A percentile compares a stretch with the other conserved stretches of the same genome.
Evolutionary conservation across 2,888 invertebrate genomes (phyloP).

Genomic region (Andrena bicolor): DNA sequence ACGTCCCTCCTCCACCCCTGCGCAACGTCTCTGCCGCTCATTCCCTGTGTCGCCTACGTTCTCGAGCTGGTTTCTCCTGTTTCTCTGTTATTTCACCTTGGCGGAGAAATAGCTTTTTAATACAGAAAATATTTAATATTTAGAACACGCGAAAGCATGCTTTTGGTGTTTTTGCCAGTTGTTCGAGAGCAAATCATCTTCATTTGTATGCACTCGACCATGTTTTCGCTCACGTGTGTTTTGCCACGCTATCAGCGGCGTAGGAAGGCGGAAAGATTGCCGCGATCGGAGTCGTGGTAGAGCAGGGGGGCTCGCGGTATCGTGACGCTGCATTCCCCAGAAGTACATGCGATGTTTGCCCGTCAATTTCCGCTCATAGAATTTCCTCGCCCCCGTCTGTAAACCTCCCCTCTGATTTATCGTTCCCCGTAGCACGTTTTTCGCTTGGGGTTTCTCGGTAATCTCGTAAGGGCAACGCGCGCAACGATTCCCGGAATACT

Average conservation of each 20-base stretch:
- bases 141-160: not conserved
- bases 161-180: not conserved
- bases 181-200: conserved; percentile 21
- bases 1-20: not conserved
- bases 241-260: conserved; percentile 47
- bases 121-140: too few relatives aligned
- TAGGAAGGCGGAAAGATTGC: conserved; percentile 4
- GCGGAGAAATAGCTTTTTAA: too few relatives aligned
- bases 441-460: conserved; percentile 14
- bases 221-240: conserved; percentile 35
- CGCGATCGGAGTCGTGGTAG: not conserved
- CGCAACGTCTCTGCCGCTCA: not conserved
- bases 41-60: conserved; percentile 6
- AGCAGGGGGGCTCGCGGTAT: conserved; percentile 9
- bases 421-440: not conserved
- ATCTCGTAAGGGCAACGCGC: conserved; percentile 9
- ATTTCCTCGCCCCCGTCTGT: not conserved
- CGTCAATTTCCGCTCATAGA: not conserved
- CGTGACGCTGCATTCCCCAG: not conserved
- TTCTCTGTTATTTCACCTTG: conserved; percentile 8
- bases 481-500: conserved; percentile 30
- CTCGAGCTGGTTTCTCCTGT: conserved; percentile 11
- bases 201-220: conserved; percentile 30
- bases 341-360: too few relatives aligned
- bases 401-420: conserved; percentile 25